Percentiles rank a stretch among this genome's conserved stretches.
These are phyloP conservation scores for Carlito syrichta DNA, from an alignment of 2,113 vertebrate species.

Conservation along the genomic window DNA sequence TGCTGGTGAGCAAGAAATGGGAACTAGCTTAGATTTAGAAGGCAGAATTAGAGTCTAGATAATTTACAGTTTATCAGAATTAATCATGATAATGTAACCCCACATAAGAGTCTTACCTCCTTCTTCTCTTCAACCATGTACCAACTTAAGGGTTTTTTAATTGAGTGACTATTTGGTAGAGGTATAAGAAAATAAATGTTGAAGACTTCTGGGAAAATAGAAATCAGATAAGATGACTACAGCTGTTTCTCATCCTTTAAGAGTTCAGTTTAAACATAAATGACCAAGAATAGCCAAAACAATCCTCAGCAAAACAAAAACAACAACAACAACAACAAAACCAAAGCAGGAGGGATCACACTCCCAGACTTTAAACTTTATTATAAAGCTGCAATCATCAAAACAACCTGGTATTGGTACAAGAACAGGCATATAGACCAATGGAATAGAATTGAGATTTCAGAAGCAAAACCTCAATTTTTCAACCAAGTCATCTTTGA, in stretches of 20 bases:
- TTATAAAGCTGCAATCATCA: no score
- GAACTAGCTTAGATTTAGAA: background rate
- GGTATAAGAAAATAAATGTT: background rate
- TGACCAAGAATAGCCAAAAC: no score
- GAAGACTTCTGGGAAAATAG: background rate
- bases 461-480: no score
- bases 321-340: no score
- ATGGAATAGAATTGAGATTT: no score
- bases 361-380: no score
- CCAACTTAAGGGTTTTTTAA: background rate
- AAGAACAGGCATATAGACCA: no score
- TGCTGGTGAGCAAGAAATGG: background rate
- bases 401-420: no score
- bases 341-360: no score
- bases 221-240: background rate
- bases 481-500: no score
- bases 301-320: no score
- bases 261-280: conserved; percentile 22
- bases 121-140: background rate
- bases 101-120: background rate
- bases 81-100: background rate
- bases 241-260: background rate
- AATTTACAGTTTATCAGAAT: background rate
- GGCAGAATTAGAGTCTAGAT: background rate
- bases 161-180: background rate